A percentile compares a stretch with the other conserved stretches of the same genome.
Conservation (phyloP, 2,797 vertebrate genomes). For the Dermochelys coriacea region DNA sequence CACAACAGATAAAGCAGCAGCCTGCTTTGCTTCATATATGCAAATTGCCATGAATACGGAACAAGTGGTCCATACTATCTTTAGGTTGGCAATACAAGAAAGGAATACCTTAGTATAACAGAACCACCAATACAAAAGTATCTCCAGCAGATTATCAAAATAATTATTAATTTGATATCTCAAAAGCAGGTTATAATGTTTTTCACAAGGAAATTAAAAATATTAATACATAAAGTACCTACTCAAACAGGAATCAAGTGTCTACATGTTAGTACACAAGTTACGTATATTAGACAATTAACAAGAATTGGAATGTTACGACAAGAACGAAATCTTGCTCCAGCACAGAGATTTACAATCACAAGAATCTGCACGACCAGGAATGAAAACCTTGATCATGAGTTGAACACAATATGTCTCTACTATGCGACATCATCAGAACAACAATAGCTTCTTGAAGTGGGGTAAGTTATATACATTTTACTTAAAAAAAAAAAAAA, state of each 20-base stretch:
- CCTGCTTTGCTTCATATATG: not conserved
- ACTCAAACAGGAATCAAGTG: conserved; percentile 59
- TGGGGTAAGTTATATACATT: not conserved
- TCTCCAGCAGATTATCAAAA: not conserved
- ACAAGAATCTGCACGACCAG: conserved; percentile 42
- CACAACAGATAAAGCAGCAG: not conserved
- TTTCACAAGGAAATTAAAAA: not conserved
- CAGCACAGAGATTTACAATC: conserved; percentile 56
- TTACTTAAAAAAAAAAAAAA: not conserved
- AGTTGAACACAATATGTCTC: not conserved
- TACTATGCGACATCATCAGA: not conserved
- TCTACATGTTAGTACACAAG: conserved; percentile 60
- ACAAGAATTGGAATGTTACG: conserved; percentile 55
- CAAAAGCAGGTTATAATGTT: not conserved
- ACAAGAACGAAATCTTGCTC: conserved; percentile 64
- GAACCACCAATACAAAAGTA: not conserved
- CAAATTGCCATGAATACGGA: not conserved
- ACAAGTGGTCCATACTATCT: not conserved
- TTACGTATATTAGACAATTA: conserved; percentile 57
- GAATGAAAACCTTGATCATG: not conserved
- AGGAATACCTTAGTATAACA: not conserved
- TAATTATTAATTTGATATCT: not conserved
- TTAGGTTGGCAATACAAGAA: not conserved
- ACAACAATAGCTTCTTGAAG: not conserved
- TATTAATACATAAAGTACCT: not conserved